Percentiles rank a stretch among this genome's conserved stretches.
Conservation (phyloP, 2,113 vertebrate species). For the Origma solitaria region DNA sequence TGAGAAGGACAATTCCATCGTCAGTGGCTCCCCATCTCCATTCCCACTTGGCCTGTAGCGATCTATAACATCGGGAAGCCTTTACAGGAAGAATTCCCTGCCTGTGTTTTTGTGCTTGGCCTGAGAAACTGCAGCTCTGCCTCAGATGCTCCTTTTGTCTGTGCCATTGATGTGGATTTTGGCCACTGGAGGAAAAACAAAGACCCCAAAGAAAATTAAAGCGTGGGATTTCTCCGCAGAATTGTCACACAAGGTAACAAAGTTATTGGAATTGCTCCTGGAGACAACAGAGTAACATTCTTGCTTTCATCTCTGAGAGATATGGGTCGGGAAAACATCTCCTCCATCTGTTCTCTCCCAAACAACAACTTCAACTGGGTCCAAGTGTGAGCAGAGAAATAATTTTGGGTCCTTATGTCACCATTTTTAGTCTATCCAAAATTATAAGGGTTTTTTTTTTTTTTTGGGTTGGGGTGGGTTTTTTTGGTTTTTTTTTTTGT, state of each 20-base stretch:
- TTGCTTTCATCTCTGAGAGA: neutral
- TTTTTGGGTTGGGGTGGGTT: too few relatives aligned
- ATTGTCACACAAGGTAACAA: neutral
- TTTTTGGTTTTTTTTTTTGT: too few relatives aligned
- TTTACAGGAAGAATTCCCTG: neutral
- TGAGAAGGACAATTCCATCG: neutral
- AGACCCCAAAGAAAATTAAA: accelerated
- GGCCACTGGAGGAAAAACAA: neutral
- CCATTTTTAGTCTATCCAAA: neutral
- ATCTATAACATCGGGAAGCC: neutral
- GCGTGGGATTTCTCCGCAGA: neutral
- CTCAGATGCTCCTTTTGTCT: neutral
- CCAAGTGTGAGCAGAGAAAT: neutral
- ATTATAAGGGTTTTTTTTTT: too few relatives aligned
- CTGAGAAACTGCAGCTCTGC: neutral
- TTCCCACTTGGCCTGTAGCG: accelerated
- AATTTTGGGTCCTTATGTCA: neutral
- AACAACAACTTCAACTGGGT: neutral
- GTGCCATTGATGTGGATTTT: accelerated
- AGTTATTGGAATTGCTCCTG: neutral
- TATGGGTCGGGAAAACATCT: neutral
- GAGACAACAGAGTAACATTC: neutral
- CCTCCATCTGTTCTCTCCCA: neutral
- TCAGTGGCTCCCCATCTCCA: accelerated
- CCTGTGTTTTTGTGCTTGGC: neutral